Conservation (phyloP, 1,140 invertebrate genomes). For the Drosophila saltans region DNA sequence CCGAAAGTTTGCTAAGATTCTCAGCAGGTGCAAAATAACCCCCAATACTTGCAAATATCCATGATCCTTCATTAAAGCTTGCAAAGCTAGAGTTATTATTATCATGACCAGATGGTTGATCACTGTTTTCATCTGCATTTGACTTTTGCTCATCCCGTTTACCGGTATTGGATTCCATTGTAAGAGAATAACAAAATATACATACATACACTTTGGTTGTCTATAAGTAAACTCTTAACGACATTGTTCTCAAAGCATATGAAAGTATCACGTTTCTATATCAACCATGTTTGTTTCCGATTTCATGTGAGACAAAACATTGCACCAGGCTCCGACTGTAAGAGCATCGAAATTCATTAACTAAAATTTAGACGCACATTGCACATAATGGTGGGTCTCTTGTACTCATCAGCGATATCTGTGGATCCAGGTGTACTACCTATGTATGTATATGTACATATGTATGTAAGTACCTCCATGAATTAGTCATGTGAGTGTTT, state of each 20-base stretch:
- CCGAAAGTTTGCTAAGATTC: conserved; percentile 42
- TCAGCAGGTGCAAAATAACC: conserved; percentile 57
- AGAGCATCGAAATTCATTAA: conserved; percentile 40
- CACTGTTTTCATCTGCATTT: too few species aligned
- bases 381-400: neutral
- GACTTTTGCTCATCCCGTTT: too few species aligned
- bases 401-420: conserved; percentile 50
- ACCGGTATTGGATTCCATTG: too few species aligned
- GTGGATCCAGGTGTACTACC: conserved; percentile 35
- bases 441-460: too few species aligned
- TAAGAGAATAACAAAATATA: too few species aligned
- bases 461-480: conserved; percentile 3
- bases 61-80: conserved; percentile 18
- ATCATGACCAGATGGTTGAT: too few species aligned
- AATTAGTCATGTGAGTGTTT: conserved; percentile 31
- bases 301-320: too few species aligned
- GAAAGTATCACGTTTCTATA: too few species aligned
- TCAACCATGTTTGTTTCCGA: too few species aligned
- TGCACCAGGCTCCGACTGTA: conserved; percentile 38
- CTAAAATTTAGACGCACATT: conserved; percentile 7
- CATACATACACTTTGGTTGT: neutral
- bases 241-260: neutral
- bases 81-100: too few species aligned
- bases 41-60: conserved; percentile 61
- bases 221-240: neutral